Conservation (phyloP, 1,140 invertebrate genomes). For the honey bee (Apis mellifera) region DNA sequence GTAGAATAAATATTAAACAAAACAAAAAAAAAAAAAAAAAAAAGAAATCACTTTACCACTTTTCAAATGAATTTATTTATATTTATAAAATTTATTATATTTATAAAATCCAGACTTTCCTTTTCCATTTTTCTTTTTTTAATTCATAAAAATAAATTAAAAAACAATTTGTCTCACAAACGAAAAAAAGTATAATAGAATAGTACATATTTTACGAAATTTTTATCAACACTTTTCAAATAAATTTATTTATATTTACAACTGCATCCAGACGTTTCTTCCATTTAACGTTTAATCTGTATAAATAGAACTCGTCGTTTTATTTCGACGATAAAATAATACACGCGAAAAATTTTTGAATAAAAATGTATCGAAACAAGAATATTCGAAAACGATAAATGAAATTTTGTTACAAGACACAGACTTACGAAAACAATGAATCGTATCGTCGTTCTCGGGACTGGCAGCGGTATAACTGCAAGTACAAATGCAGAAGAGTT, state of each 20-base stretch:
- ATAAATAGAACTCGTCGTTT: too few species aligned
- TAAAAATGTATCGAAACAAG: not conserved
- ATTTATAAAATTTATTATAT: too few species aligned
- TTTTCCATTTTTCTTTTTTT: not conserved
- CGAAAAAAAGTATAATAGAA: too few species aligned
- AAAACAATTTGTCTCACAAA: not conserved
- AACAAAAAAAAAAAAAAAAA: too few species aligned
- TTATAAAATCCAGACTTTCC: too few species aligned
- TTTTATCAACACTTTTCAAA: too few species aligned
- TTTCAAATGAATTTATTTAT: too few species aligned
- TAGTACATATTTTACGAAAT: too few species aligned
- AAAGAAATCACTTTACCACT: not conserved
- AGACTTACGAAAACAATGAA: conserved; percentile 49
- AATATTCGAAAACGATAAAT: not conserved
- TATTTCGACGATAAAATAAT: too few species aligned
- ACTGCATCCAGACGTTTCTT: too few species aligned
- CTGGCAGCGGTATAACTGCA: conserved; percentile 41
- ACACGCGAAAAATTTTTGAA: not conserved
- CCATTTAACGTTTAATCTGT: too few species aligned
- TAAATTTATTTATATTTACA: too few species aligned
- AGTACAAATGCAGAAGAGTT: conserved; percentile 43
- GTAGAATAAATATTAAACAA: not conserved
- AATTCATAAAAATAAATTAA: not conserved
- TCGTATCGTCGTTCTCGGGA: conserved; percentile 38
- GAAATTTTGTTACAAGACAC: not conserved